Evolutionary conservation across 2,888 invertebrate genomes (phyloP).

Genomic region (Pedicia rivosa): DNA sequence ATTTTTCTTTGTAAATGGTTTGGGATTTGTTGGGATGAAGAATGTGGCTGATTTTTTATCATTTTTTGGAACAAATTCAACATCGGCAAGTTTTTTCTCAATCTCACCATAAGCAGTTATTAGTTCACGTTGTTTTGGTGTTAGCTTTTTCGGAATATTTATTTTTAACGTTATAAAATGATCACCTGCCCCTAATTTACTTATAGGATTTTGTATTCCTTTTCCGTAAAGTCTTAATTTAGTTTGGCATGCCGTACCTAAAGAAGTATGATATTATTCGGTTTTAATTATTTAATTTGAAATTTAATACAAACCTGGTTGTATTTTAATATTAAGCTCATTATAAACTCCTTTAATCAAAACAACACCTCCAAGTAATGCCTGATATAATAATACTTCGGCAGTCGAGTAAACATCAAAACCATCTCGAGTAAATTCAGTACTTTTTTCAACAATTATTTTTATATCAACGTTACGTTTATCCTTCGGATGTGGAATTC

Average conservation of each 20-base stretch:
- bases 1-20: too few species aligned
- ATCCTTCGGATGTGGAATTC: conserved; percentile 20
- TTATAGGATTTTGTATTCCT: conserved; percentile 16
- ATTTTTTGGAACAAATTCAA: neutral
- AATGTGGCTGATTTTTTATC: neutral
- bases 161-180: conserved; percentile 23
- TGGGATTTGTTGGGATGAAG: too few species aligned
- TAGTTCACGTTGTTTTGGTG: conserved; percentile 24
- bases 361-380: conserved; percentile 23
- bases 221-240: conserved; percentile 19
- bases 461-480: conserved; percentile 19
- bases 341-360: conserved; percentile 23
- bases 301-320: conserved; percentile 14
- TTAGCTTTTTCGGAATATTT: conserved; percentile 22
- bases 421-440: conserved; percentile 21
- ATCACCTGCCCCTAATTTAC: conserved; percentile 18
- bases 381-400: conserved; percentile 22
- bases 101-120: conserved; percentile 21
- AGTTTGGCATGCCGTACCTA: conserved; percentile 22
- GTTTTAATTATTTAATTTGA: too few species aligned
- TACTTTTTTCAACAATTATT: conserved; percentile 18
- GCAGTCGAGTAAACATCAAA: conserved; percentile 22
- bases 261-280: too few species aligned
- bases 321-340: conserved; percentile 19
- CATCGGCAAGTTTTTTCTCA: conserved; percentile 11